Evolutionary conservation across 2,797 vertebrate species (phyloP).

Genomic region (Gymnoscopelus braueri): DNA sequence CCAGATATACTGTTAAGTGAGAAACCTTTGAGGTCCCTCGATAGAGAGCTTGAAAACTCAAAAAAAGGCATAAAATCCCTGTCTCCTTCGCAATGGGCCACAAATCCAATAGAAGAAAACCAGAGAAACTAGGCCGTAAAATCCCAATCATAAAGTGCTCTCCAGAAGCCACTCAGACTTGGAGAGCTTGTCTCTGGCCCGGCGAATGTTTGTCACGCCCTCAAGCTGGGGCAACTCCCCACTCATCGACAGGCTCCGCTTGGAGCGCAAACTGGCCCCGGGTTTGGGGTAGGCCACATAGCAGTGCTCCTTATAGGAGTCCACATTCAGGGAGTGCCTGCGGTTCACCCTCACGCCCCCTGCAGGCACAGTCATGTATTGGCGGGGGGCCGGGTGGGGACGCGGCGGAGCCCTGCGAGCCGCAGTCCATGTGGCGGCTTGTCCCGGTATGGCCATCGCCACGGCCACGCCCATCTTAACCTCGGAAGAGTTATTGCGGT

Average conservation of each 20-base stretch:
- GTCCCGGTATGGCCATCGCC: conserved; percentile 70
- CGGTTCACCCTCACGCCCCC: conserved; percentile 85
- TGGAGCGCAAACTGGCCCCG: conserved; percentile 83
- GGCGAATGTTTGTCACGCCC: conserved; percentile 69
- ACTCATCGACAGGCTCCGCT: conserved; percentile 92
- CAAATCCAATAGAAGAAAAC: conserved; percentile 64
- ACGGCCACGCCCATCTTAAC: conserved; percentile 55
- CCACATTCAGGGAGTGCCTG: conserved; percentile 88
- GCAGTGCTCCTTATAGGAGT: conserved; percentile 79
- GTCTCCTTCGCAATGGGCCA: conserved; percentile 53
- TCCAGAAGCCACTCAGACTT: conserved; percentile 94
- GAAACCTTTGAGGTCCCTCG: conserved; percentile 55
- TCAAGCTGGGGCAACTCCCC: conserved; percentile 85
- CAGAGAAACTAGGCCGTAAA: conserved; percentile 50
- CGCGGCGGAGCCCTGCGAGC: conserved; percentile 83
- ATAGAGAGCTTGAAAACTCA: conserved; percentile 47
- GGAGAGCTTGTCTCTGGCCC: conserved; percentile 84
- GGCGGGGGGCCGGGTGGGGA: conserved; percentile 80
- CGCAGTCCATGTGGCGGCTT: conserved; percentile 77
- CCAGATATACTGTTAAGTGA: conserved; percentile 44
- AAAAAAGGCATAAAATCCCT: conserved; percentile 67
- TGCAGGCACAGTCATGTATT: conserved; percentile 93
- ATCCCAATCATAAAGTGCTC: conserved; percentile 89
- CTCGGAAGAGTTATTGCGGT: conserved; percentile 95
- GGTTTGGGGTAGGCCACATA: conserved; percentile 74